These are phyloP conservation scores for Luperina testacea DNA, from an alignment of 2,888 invertebrate species.

Conservation along the genomic window DNA sequence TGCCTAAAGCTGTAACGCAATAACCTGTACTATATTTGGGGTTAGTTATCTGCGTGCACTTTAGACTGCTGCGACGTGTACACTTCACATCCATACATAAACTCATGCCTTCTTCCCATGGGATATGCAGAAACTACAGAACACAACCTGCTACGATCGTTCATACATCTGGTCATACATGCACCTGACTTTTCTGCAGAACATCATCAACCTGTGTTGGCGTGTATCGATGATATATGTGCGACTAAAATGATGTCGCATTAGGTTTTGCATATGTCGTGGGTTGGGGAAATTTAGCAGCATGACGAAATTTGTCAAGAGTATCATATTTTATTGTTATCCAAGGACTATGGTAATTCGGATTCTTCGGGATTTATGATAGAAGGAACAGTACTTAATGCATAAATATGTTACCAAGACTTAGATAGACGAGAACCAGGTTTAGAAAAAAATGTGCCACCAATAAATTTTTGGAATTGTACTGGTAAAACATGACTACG, in stretches of 20 bases:
- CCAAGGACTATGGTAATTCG: not conserved
- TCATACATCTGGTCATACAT: too few relatives aligned
- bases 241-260: not conserved
- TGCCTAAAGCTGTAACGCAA: slow-evolving; percentile 15
- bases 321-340: not conserved
- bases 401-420: too few relatives aligned
- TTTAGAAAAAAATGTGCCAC: too few relatives aligned
- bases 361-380: not conserved
- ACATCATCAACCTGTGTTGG: not conserved
- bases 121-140: too few relatives aligned
- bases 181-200: too few relatives aligned
- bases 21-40: slow-evolving; percentile 29
- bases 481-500: not conserved
- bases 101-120: too few relatives aligned
- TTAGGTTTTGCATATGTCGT: not conserved
- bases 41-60: slow-evolving; percentile 48
- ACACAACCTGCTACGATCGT: too few relatives aligned
- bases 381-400: too few relatives aligned
- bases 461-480: too few relatives aligned
- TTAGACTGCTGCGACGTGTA: slow-evolving; percentile 15
- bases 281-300: not conserved
- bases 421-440: too few relatives aligned
- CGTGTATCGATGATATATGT: not conserved
- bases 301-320: not conserved
- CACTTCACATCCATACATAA: too few relatives aligned